Conservation (phyloP, 2,113 vertebrate species). For the Gadus chalcogrammus region DNA sequence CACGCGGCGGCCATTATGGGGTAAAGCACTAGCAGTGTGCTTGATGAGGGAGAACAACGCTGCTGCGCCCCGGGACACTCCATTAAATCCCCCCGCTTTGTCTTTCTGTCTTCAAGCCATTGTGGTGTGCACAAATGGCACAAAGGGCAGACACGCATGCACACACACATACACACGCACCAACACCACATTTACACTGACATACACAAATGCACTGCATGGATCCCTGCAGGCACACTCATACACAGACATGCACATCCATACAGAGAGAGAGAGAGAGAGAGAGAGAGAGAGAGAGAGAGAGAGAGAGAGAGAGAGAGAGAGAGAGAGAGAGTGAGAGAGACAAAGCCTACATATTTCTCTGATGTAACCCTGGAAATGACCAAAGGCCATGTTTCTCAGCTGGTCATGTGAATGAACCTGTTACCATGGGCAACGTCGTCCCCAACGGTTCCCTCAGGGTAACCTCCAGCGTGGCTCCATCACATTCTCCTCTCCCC, state of each 20-base stretch:
- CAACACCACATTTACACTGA: not conserved
- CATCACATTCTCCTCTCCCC: conserved; percentile 16
- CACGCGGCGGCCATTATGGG: conserved; percentile 60
- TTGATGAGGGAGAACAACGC: conserved; percentile 69
- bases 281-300: no score
- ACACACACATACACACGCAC: conserved; percentile 7
- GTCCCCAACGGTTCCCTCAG: not conserved
- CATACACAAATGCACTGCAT: not conserved
- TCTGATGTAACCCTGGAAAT: conserved; percentile 33
- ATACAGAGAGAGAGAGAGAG: no score
- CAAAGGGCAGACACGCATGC: not conserved
- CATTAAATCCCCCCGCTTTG: conserved; percentile 66
- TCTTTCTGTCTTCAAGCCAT: conserved; percentile 56
- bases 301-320: no score
- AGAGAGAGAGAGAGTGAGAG: no score
- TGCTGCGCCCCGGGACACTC: conserved; percentile 63
- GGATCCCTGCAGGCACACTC: conserved; percentile 7
- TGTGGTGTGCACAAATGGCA: no score
- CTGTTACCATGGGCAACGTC: conserved; percentile 8
- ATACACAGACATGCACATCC: not conserved
- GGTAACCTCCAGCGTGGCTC: not conserved
- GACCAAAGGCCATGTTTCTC: conserved; percentile 42
- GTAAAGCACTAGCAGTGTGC: conserved; percentile 65
- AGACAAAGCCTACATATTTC: not conserved
- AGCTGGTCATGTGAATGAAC: conserved; percentile 19